phyloP scores from a whole-genome alignment of 2,797 vertebrate species.

The Pangasius mekongensis region DNA sequence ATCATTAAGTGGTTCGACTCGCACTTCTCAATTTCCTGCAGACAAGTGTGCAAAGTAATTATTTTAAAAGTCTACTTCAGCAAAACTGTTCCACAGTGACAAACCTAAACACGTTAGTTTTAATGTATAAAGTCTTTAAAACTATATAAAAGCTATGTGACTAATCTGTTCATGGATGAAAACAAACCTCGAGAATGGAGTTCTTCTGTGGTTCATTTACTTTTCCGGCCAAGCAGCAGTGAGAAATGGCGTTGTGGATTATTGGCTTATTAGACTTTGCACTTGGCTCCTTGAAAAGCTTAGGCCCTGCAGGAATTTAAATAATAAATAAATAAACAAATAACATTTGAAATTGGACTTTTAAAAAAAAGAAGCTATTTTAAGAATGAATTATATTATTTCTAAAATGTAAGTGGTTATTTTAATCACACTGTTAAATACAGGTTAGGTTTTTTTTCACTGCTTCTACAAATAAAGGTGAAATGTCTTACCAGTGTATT shows the following conservation, averaged over 20 bases:
- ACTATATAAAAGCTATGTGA: background rate
- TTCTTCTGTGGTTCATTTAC: constrained; percentile 97
- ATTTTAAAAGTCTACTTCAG: background rate
- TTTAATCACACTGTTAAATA: background rate
- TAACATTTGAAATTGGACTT: background rate
- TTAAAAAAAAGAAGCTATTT: background rate
- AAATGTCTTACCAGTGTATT: constrained; percentile 85
- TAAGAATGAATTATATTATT: background rate
- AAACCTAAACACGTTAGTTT: background rate
- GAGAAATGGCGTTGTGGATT: constrained; percentile 95
- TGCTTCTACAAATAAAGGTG: background rate
- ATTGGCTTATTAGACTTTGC: constrained; percentile 97
- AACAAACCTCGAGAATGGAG: constrained; percentile 89
- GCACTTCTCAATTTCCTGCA: constrained; percentile 91
- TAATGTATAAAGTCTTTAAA: background rate
- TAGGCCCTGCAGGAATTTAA: constrained; percentile 80
- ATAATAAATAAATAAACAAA: background rate
- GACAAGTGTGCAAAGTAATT: background rate
- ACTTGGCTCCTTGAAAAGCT: constrained; percentile 96
- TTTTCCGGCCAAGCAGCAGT: constrained; percentile 97
- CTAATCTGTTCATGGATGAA: background rate
- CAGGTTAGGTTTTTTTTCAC: background rate
- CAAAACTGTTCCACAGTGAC: background rate
- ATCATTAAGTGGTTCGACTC: constrained; percentile 98
- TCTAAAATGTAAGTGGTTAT: background rate